phyloP scores from a whole-genome alignment of 2,888 invertebrate species.

The Aleiodes testaceus region DNA sequence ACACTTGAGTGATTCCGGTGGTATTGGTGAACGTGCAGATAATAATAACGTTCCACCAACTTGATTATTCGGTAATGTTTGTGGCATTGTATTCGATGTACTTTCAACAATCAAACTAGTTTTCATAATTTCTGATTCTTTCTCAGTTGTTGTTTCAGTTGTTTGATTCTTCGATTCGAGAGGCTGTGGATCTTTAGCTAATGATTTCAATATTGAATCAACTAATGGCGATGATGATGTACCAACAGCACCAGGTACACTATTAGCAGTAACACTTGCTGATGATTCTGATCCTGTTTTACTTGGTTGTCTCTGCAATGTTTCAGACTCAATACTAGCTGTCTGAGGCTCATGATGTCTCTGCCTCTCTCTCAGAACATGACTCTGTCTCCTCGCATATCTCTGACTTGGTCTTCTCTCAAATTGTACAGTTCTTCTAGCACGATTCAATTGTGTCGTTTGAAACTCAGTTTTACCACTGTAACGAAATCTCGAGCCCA shows the following conservation, averaged over 20 bases:
- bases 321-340: conserved; percentile 63
- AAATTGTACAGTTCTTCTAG: conserved; percentile 94
- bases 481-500: conserved; percentile 97
- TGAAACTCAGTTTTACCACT: conserved; percentile 99
- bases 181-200: conserved; percentile 81
- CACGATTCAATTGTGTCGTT: conserved; percentile 91
- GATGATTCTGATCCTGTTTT: conserved; percentile 68
- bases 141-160: conserved; percentile 74
- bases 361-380: conserved; percentile 87
- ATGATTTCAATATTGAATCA: conserved; percentile 85
- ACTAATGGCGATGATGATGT: conserved; percentile 73
- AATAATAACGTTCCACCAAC: conserved; percentile 76
- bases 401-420: conserved; percentile 97
- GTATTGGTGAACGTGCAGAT: conserved; percentile 79
- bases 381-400: conserved; percentile 94
- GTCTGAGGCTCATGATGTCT: conserved; percentile 74
- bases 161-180: conserved; percentile 77
- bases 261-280: conserved; percentile 59
- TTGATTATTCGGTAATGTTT: conserved; percentile 78
- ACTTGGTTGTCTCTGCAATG: conserved; percentile 66
- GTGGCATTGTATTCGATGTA: conserved; percentile 72
- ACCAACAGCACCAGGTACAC: conserved; percentile 18
- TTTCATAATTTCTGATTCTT: conserved; percentile 80
- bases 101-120: conserved; percentile 76
- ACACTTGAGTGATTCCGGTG: conserved; percentile 94